Conservation (phyloP, 2,888 invertebrate species). For the Apocheima hispidaria region DNA sequence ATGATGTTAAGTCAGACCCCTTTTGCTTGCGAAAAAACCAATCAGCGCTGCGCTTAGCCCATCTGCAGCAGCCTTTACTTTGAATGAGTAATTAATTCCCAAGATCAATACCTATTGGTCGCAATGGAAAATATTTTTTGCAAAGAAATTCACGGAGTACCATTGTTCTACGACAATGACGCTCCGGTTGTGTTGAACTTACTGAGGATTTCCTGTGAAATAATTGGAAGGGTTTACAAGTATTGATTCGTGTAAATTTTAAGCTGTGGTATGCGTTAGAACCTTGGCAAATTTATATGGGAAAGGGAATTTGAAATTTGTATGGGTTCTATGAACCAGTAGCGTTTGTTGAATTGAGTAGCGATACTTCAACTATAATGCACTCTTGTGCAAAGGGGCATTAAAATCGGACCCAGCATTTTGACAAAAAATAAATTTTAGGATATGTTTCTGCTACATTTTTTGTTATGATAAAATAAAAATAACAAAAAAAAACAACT, state of each 20-base stretch:
- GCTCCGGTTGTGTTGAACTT: not conserved
- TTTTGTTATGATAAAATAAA: no score
- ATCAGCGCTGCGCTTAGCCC: not conserved
- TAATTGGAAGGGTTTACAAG: not conserved
- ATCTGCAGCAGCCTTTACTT: not conserved
- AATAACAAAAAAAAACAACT: no score
- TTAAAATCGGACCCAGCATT: no score
- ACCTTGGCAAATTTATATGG: no score
- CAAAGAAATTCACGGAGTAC: conserved; percentile 8
- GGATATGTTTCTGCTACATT: no score
- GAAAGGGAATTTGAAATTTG: not conserved
- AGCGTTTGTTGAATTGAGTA: no score
- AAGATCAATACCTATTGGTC: conserved; percentile 13
- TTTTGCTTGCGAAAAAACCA: not conserved
- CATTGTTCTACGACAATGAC: conserved; percentile 26
- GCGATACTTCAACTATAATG: no score
- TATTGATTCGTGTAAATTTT: not conserved
- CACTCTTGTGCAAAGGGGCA: no score
- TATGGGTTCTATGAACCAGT: no score
- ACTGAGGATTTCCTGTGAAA: not conserved
- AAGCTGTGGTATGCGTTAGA: not conserved
- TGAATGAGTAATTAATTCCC: conserved; percentile 15
- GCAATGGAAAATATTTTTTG: conserved; percentile 16
- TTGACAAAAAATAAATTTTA: no score
- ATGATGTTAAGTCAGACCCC: no score